Conservation (phyloP, 2,888 invertebrate genomes). For the Oxycera nigricornis region DNA sequence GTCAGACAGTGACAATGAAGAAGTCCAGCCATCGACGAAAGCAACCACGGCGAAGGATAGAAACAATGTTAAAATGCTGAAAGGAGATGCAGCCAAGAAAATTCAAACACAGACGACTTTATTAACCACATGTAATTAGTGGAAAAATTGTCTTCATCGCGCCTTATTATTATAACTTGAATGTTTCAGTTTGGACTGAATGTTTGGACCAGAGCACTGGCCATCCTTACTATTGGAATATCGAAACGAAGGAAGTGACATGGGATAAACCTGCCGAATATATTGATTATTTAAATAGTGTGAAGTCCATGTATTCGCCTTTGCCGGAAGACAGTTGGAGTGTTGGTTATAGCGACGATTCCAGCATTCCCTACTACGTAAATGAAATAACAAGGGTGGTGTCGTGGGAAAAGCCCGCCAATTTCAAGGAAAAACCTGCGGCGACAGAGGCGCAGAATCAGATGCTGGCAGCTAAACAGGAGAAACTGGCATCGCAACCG, state of each 20-base stretch:
- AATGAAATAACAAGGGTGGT: slow-evolving; percentile 48
- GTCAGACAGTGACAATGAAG: slow-evolving; percentile 47
- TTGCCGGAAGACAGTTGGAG: slow-evolving; percentile 42
- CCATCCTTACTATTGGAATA: slow-evolving; percentile 72
- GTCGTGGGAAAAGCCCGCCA: slow-evolving; percentile 48
- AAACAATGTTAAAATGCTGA: background rate
- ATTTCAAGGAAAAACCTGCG: slow-evolving; percentile 45
- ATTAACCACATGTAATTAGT: slow-evolving; percentile 19
- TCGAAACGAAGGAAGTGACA: slow-evolving; percentile 69
- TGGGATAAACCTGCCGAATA: slow-evolving; percentile 69
- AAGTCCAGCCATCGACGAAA: background rate
- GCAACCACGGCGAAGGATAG: background rate
- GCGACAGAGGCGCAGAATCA: slow-evolving; percentile 32
- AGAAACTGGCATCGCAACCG: background rate
- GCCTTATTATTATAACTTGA: background rate
- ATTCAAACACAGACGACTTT: no score
- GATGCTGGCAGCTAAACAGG: background rate
- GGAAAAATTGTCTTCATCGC: background rate
- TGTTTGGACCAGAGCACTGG: slow-evolving; percentile 69
- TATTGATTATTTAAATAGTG: slow-evolving; percentile 48
- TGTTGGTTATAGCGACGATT: slow-evolving; percentile 46
- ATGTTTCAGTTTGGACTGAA: slow-evolving; percentile 69
- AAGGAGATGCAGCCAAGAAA: background rate
- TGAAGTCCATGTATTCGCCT: slow-evolving; percentile 5
- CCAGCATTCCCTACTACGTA: slow-evolving; percentile 46